Evolutionary conservation across 2,888 invertebrate species (phyloP).

Genomic region (Leptinotarsa tumamoca): DNA sequence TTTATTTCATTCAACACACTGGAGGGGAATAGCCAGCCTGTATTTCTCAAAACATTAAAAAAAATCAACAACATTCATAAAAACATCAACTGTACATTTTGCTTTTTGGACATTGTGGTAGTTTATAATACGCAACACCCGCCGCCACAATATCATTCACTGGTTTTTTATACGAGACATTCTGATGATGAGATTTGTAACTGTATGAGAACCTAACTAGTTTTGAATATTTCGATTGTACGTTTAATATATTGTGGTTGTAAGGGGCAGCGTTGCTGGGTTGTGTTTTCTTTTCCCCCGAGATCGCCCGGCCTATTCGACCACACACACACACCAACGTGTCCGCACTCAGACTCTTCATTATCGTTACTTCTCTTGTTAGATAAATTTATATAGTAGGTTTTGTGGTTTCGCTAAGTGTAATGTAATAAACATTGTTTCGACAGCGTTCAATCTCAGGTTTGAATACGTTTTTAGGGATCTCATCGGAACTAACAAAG

Average conservation of each 20-base stretch:
- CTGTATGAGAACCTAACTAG: constrained; percentile 48
- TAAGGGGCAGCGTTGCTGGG: constrained; percentile 69
- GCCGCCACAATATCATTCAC: constrained; percentile 61
- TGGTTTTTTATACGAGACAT: constrained; percentile 54
- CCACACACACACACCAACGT: too few relatives aligned
- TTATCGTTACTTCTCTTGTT: constrained; percentile 62
- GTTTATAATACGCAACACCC: constrained; percentile 47
- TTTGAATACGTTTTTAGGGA: neutral
- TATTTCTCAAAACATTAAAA: constrained; percentile 47
- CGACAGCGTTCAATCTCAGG: constrained; percentile 37
- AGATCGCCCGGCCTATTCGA: neutral
- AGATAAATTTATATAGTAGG: constrained; percentile 65
- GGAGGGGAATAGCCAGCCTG: constrained; percentile 61
- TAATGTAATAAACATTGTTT: constrained; percentile 59
- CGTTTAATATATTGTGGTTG: constrained; percentile 77
- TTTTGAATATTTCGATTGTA: constrained; percentile 44
- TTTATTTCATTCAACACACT: constrained; percentile 60
- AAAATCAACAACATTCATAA: constrained; percentile 30
- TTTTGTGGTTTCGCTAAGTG: constrained; percentile 66
- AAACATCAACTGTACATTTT: constrained; percentile 56
- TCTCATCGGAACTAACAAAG: constrained; percentile 13
- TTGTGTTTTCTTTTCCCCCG: constrained; percentile 56
- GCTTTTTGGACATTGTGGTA: constrained; percentile 47
- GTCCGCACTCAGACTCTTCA: constrained; percentile 57
- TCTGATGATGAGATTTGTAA: constrained; percentile 54